Evolutionary conservation across 2,797 vertebrate genomes (phyloP).

Genomic region (Hapalemur alaotrensis): DNA sequence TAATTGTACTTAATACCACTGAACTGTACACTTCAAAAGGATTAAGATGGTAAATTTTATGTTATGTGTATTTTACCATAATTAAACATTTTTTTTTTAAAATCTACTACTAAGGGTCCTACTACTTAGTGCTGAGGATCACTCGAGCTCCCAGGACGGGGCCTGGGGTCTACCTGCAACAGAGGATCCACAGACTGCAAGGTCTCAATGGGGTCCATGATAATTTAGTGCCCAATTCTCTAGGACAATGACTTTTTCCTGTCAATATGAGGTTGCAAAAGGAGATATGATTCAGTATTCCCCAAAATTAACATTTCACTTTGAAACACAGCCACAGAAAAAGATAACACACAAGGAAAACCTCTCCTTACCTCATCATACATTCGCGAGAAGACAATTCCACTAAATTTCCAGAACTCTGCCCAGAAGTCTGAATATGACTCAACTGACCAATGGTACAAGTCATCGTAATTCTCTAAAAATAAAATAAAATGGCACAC

Average conservation of each 20-base stretch:
- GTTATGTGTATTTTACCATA: background rate
- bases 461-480: constrained; percentile 92
- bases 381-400: constrained; percentile 88
- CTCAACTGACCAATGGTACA: constrained; percentile 96
- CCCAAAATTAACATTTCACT: background rate
- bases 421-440: constrained; percentile 94
- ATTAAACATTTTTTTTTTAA: background rate
- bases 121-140: background rate
- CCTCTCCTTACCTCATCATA: constrained; percentile 91
- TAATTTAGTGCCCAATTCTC: background rate
- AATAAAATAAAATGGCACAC: background rate
- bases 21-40: background rate
- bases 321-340: background rate
- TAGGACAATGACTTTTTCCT: background rate
- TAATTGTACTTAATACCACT: fast-evolving
- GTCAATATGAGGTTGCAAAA: background rate
- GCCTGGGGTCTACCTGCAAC: background rate
- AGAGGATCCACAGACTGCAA: fast-evolving
- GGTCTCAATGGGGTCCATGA: fast-evolving
- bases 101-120: background rate
- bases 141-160: background rate
- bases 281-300: background rate
- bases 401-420: constrained; percentile 94
- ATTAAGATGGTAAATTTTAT: background rate
- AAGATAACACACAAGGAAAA: fast-evolving